These are phyloP conservation scores for Sarcophaga rosellei DNA, from an alignment of 2,888 invertebrate species.

Conservation along the genomic window DNA sequence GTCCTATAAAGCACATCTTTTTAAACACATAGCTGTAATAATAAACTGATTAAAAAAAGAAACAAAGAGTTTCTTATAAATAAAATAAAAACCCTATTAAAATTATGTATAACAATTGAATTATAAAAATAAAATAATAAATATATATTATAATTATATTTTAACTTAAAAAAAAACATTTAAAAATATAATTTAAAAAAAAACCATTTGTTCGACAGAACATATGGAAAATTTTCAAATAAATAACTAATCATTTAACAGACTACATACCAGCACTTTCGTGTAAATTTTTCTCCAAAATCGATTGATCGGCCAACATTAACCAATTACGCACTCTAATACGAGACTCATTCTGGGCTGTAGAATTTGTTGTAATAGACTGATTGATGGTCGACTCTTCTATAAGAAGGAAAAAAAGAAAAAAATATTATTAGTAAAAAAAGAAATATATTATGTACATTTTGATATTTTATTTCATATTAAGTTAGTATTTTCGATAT, in stretches of 20 bases:
- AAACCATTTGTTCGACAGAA: no score
- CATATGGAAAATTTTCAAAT: constrained; percentile 13
- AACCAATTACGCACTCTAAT: constrained; percentile 81
- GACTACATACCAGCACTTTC: constrained; percentile 71
- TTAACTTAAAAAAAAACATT: no score
- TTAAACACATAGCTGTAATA: no score
- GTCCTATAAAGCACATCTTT: no score
- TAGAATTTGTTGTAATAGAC: constrained; percentile 9
- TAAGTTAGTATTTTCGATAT: constrained; percentile 38
- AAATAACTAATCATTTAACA: not conserved
- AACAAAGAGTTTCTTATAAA: no score
- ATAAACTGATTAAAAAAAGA: no score
- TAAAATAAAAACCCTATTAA: no score
- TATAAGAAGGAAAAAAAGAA: constrained; percentile 51
- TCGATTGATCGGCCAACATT: constrained; percentile 80
- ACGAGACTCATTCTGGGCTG: constrained; percentile 76
- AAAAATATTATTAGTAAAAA: constrained; percentile 53
- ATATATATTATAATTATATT: no score
- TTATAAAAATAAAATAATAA: no score
- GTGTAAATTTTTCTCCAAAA: constrained; percentile 74
- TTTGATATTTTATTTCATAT: constrained; percentile 10
- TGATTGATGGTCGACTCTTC: constrained; percentile 18
- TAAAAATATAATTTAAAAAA: no score
- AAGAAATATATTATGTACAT: not conserved
- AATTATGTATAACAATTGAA: no score